phyloP scores from a whole-genome alignment of 2,113 vertebrate species.

The Deroptyus accipitrinus region DNA sequence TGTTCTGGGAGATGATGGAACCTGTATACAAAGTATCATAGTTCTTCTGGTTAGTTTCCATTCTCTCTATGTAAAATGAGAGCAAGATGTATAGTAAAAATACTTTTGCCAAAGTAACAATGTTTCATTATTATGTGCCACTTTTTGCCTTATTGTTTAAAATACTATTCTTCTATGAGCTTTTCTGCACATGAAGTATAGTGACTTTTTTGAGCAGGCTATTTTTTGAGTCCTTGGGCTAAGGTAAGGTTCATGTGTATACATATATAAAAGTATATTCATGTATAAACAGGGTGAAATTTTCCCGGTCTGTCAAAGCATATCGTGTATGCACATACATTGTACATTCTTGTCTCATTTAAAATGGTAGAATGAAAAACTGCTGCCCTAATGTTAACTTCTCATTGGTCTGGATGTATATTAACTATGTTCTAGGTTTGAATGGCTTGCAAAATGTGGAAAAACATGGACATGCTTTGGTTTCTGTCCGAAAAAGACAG shows the following conservation, averaged over 20 bases:
- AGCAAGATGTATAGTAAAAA: not conserved
- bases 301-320: not conserved
- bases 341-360: not conserved
- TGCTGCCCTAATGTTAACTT: not conserved
- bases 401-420: not conserved
- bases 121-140: not conserved
- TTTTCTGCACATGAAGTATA: not conserved
- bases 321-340: not conserved
- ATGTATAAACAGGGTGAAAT: not conserved
- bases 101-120: not conserved
- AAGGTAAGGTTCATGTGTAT: not conserved
- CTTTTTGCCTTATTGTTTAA: not conserved
- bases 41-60: not conserved
- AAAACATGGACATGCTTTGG: not conserved
- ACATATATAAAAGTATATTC: not conserved
- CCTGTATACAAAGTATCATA: not conserved
- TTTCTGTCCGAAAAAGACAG: slow-evolving; percentile 2
- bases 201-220: not conserved
- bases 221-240: not conserved
- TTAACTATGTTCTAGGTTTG: slow-evolving; percentile 22
- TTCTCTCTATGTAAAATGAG: not conserved
- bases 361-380: not conserved
- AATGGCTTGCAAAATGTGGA: not conserved
- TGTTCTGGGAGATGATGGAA: not conserved
- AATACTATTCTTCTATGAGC: not conserved